Conservation (phyloP, 2,113 vertebrate genomes). For the Mesocricetus auratus region DNA sequence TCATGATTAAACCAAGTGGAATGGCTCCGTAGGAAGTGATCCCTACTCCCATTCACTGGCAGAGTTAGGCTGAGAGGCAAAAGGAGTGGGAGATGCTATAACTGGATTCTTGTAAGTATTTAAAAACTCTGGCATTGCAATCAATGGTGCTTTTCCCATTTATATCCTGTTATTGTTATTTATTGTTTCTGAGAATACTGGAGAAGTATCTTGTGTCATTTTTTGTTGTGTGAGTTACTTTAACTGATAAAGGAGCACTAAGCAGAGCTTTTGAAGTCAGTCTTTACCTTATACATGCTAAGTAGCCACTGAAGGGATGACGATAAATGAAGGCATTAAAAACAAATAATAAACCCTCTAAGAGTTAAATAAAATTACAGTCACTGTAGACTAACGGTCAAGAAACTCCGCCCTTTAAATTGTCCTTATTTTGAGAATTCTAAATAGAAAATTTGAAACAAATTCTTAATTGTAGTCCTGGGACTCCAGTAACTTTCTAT, state of each 20-base stretch:
- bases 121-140: slow-evolving; percentile 38
- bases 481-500: neutral
- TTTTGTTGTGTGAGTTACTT: slow-evolving; percentile 47
- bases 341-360: neutral
- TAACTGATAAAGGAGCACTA: neutral
- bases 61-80: slow-evolving; percentile 31
- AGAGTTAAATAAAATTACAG: slow-evolving; percentile 12
- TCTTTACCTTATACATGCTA: neutral
- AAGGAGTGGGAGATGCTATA: slow-evolving; percentile 64
- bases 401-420: neutral
- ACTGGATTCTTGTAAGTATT: slow-evolving; percentile 38
- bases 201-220: slow-evolving; percentile 27
- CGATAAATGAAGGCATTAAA: neutral
- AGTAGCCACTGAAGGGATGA: neutral
- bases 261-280: neutral
- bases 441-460: neutral
- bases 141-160: slow-evolving; percentile 62
- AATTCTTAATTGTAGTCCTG: neutral
- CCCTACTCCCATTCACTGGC: slow-evolving; percentile 39
- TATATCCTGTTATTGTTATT: slow-evolving; percentile 71
- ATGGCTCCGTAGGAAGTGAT: slow-evolving; percentile 76
- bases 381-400: neutral
- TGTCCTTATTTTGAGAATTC: neutral
- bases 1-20: slow-evolving; percentile 69
- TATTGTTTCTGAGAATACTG: slow-evolving; percentile 44